These are phyloP conservation scores for Lindbergichthys nudifrons DNA, from an alignment of 2,797 vertebrate genomes.

Conservation along the genomic window DNA sequence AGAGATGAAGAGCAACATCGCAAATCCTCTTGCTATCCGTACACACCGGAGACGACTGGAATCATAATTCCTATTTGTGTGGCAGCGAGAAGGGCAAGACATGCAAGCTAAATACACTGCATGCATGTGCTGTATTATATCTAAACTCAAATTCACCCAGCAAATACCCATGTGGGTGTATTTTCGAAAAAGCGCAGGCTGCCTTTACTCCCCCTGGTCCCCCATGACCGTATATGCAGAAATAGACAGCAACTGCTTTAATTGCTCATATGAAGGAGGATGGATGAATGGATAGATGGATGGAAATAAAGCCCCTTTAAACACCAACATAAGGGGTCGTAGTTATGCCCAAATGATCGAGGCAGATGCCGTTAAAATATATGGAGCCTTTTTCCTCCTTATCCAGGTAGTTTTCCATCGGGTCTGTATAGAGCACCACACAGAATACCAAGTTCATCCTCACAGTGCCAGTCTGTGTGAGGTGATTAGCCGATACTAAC, in stretches of 20 bases:
- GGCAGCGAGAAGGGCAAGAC: conserved; percentile 6
- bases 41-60: conserved; percentile 23
- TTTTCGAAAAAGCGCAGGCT: background rate
- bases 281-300: conserved; percentile 36
- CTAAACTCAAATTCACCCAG: background rate
- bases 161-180: background rate
- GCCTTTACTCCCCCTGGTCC: background rate
- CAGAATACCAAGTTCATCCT: conserved; percentile 75
- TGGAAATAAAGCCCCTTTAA: conserved; percentile 28
- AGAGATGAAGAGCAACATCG: background rate
- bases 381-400: background rate
- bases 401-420: conserved; percentile 31
- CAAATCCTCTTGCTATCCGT: background rate
- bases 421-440: conserved; percentile 27
- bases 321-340: background rate
- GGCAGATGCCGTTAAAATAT: background rate
- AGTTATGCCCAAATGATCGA: conserved; percentile 1
- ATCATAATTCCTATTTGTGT: conserved; percentile 45
- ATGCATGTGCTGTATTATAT: conserved; percentile 3
- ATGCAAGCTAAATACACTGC: conserved; percentile 22
- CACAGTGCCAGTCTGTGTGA: conserved; percentile 62
- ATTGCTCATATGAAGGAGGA: conserved; percentile 22
- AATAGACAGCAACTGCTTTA: conserved; percentile 12
- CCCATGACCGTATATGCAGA: background rate
- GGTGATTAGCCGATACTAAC: conserved; percentile 47